These are phyloP conservation scores for Druceiella hillmani DNA, from an alignment of 2,888 invertebrate genomes.

Conservation along the genomic window DNA sequence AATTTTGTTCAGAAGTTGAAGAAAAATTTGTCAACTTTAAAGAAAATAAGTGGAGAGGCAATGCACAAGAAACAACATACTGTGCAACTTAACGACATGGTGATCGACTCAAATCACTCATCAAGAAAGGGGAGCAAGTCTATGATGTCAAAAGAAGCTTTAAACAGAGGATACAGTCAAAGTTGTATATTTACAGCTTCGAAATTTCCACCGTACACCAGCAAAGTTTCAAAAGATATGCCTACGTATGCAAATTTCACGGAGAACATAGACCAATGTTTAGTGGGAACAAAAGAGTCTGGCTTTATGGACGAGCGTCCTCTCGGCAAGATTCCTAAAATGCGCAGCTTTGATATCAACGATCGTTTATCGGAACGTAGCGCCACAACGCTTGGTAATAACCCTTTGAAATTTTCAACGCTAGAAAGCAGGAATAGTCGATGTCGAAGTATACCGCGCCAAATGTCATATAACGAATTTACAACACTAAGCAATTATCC, in stretches of 20 bases:
- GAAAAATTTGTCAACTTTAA: constrained; percentile 46
- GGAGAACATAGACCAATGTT: constrained; percentile 45
- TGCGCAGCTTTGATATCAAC: constrained; percentile 43
- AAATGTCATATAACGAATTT: constrained; percentile 50
- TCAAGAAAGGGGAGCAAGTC: constrained; percentile 45
- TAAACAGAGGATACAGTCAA: constrained; percentile 40
- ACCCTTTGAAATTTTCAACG: constrained; percentile 42
- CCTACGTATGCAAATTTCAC: constrained; percentile 47
- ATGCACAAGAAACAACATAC: constrained; percentile 46
- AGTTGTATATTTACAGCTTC: constrained; percentile 41
- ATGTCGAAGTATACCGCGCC: constrained; percentile 44
- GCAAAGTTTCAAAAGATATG: constrained; percentile 37
- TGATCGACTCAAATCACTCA: constrained; percentile 42
- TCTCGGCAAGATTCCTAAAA: constrained; percentile 36
- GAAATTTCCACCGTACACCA: constrained; percentile 37
- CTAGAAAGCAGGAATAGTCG: constrained; percentile 43
- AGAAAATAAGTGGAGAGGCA: constrained; percentile 46
- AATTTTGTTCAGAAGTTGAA: constrained; percentile 49
- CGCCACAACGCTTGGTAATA: constrained; percentile 33
- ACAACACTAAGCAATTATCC: too few relatives aligned
- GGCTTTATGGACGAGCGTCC: constrained; percentile 32
- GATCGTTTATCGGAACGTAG: constrained; percentile 35
- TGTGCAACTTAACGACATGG: constrained; percentile 47
- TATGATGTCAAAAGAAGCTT: constrained; percentile 44
- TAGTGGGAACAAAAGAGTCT: constrained; percentile 41